Evolutionary conservation across 2,113 vertebrate species (phyloP), one percentile per base, ranked within the genome.

Genomic region (Corythoichthys haematopterus): DNA sequence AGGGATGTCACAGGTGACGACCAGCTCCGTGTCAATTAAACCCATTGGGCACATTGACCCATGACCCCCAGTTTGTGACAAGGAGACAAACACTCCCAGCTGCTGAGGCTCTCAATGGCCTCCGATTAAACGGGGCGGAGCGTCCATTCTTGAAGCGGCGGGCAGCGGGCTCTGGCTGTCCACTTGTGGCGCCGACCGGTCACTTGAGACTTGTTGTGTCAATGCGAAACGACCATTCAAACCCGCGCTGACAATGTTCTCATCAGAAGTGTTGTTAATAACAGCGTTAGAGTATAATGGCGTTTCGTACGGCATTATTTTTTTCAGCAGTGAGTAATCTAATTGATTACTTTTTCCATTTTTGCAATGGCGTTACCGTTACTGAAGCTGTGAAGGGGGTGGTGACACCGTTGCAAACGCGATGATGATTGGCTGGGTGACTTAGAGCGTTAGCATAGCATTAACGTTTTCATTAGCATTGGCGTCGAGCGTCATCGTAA

Each of bases 61-160:
- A 69, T 16, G 35, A 37, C 85, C 72, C 68, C 66, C 71, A 69
- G 78, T 72, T 80, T 70, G 73, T 71, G 68, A 80, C 73, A 72
- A 74, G 75, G 73, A 75, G 81, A 79, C 83, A 88, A 82, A 85
- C 84, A 87, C 78, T 88, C 81, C 82, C 87, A 89, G 84, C 79
- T 88, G 85, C 83, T 63, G 65, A 74, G 71, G 69, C 65, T 72
- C 80, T 84, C 79, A 89, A 83, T 80, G 69, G 74, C 48, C 80
- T 75, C 48, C 61, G 72, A 78, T 66, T 45, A 69, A 10, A 71
- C 84, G 72, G 69, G 82, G 81, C 84, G 80, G 79, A 77, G 81
- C 75, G 68, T 68, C 78, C 69, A 59, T 81, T 84, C 70, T 79
- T 64, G 9, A 36, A 0, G 65, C 53, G 38, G 64, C 52, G 43